Base-by-base conservation (phyloP, 2,888 invertebrate species). In the Hypselothyrea guttata region DNA sequence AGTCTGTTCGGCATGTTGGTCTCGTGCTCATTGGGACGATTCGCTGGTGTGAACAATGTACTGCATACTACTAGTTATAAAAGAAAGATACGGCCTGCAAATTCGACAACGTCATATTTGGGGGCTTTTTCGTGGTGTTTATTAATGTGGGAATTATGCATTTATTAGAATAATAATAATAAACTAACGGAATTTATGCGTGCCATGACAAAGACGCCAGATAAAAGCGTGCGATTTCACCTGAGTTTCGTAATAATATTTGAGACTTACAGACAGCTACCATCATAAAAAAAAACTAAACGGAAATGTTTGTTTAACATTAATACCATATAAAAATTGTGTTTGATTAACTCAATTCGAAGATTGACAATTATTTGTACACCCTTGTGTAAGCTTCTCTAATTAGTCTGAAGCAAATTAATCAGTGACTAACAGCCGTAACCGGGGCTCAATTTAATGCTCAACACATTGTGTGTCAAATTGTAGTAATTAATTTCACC, bases 101-200 rank as follows among this genome's bases (percentile, higher is more conserved):
- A 11, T 44, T 13, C 1, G 11, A 11, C 3, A 40, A 7, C 13
- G 9, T 12, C 58, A 34, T 52, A 55, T 65, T 77, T 65, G 37
- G 55, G 47, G n/a, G 45, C 12, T 31, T 41, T 48, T 55, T 59
- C 47, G 35, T 57, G 58, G 53, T 61, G 77, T 40, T 66, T 81
- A 72, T 70, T 82, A 71, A 64, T 82, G 78, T 79, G 78, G 82
- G 78, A 79, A 67, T 30, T 57, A 37, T 46, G 75, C 68, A 82
- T 75, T 71, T 69, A 81, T 78, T 82, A 79, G 78, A 82, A 79
- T 75, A 65, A 73, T 82, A 78, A 75, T 54, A 64, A 71, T 73
- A 66, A 82, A 64, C 68, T 73, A 78, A 68, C 68, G 52, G 60
- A 73, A 59, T 71, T 78, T 82, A 78, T 78, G 77, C 71, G 71